Evolutionary conservation across 2,113 vertebrate species (phyloP).

Genomic region (Aleadryas rufinucha): DNA sequence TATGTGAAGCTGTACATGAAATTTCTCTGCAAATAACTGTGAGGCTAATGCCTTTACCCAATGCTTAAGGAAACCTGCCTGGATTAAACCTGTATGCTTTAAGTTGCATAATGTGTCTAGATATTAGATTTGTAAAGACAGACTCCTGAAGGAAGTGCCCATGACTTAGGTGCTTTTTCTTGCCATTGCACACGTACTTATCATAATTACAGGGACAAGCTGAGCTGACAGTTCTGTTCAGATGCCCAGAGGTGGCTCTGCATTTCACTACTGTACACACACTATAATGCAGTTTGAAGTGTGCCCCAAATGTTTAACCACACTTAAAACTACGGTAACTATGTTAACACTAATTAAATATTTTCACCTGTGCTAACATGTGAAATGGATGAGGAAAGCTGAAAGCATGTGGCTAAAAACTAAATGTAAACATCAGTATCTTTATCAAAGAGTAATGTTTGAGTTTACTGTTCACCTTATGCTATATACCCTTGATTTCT

Average conservation of each 20-base stretch:
- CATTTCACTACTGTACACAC: background rate
- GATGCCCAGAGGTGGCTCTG: background rate
- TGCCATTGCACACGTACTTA: background rate
- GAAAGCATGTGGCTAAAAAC: background rate
- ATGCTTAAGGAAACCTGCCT: background rate
- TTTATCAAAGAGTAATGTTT: background rate
- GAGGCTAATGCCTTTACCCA: background rate
- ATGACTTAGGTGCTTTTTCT: fast-evolving
- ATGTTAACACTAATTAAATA: background rate
- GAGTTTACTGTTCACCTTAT: background rate
- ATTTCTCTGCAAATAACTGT: background rate
- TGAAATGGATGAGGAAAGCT: background rate
- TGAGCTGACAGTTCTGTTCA: background rate
- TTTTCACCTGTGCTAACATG: background rate
- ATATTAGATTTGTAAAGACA: background rate
- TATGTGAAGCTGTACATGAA: background rate
- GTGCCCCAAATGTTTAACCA: background rate
- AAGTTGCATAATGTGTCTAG: background rate
- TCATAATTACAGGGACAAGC: background rate
- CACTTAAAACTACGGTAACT: background rate
- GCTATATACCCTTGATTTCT: background rate
- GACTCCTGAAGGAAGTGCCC: background rate
- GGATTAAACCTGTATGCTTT: background rate
- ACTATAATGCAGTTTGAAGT: background rate
- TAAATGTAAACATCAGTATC: background rate